Percentiles rank a stretch among this genome's conserved stretches.
These are phyloP conservation scores for Odontomyia ornata DNA, from an alignment of 2,888 invertebrate species.

Conservation along the genomic window DNA sequence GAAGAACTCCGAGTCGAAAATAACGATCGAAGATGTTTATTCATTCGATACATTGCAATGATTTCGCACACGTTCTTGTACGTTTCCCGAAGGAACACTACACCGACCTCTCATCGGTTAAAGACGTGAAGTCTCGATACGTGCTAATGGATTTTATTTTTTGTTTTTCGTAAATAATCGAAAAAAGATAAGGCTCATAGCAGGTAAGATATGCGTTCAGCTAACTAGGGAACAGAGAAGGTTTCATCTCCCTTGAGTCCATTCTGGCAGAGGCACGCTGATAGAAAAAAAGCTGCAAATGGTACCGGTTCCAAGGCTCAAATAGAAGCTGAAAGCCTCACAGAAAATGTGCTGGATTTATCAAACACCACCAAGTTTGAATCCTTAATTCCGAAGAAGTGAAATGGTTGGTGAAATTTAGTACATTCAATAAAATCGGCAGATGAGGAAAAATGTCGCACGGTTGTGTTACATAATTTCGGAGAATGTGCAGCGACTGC, in stretches of 20 bases:
- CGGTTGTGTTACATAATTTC: neutral
- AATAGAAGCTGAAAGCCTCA: no score
- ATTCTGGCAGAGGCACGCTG: neutral
- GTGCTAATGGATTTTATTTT: no score
- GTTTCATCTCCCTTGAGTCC: no score
- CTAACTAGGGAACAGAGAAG: neutral
- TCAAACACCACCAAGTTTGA: neutral
- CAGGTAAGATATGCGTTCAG: neutral
- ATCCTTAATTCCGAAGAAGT: neutral
- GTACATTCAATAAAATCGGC: neutral
- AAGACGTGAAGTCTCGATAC: no score
- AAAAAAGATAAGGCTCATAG: no score
- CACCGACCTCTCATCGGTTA: no score
- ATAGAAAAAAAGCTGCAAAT: neutral
- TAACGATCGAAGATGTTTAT: conserved; percentile 12
- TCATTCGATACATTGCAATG: conserved; percentile 29
- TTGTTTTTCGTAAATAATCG: neutral
- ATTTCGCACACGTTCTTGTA: no score
- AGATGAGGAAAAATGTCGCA: no score
- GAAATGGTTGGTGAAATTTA: neutral
- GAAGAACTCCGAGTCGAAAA: conserved; percentile 28
- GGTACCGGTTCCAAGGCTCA: neutral
- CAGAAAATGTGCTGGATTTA: neutral
- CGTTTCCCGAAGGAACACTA: no score
- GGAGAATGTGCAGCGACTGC: neutral